Conservation (phyloP, 2,797 vertebrate genomes). For the Acanthiza pusilla region DNA sequence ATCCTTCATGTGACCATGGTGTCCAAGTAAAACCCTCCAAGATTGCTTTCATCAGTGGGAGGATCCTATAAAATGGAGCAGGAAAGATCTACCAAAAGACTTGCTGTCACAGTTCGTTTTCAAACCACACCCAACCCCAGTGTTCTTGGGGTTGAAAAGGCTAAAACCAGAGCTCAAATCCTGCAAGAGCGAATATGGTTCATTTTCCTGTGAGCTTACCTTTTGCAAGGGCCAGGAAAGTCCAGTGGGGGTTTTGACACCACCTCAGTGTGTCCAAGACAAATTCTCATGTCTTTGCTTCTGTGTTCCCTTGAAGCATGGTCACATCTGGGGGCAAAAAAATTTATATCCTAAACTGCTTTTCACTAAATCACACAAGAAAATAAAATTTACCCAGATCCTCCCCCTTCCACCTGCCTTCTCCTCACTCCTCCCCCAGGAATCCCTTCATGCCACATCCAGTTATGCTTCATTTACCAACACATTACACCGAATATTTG, state of each 20-base stretch:
- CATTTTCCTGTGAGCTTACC: neutral
- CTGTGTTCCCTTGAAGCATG: neutral
- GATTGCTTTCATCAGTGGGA: neutral
- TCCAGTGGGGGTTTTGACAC: neutral
- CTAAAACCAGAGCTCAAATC: neutral
- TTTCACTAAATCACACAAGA: neutral
- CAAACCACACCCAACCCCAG: neutral
- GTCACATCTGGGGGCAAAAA: neutral
- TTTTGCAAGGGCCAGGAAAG: neutral
- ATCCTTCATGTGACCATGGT: neutral
- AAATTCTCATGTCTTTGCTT: neutral
- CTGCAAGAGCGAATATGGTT: neutral
- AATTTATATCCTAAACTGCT: neutral
- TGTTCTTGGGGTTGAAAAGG: neutral
- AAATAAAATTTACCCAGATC: neutral
- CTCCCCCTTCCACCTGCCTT: neutral
- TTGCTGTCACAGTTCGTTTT: neutral
- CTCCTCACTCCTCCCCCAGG: neutral
- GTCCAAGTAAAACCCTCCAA: neutral
- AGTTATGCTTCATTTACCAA: constrained; percentile 5
- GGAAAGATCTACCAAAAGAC: neutral
- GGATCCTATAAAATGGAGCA: neutral
- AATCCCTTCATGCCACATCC: neutral
- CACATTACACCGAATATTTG: neutral
- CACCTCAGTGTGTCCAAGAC: neutral